These are phyloP conservation scores for Aix galericulata DNA, from an alignment of 2,113 vertebrate genomes.

Conservation along the genomic window DNA sequence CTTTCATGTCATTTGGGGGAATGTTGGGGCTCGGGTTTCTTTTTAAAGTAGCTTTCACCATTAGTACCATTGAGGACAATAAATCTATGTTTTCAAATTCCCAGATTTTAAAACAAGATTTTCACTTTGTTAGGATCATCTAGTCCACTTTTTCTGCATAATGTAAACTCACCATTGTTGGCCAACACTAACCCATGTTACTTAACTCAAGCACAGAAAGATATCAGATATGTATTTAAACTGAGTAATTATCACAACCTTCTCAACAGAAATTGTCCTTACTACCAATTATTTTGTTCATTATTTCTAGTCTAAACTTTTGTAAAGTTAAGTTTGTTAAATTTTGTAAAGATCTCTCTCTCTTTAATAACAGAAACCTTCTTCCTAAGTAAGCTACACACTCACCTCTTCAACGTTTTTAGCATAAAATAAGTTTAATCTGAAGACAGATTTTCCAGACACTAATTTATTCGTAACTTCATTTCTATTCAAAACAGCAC, in stretches of 20 bases:
- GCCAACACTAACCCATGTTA: neutral
- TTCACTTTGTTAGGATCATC: neutral
- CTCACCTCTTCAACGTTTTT: neutral
- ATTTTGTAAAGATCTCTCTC: neutral
- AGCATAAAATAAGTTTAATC: neutral
- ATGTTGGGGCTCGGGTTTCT: neutral
- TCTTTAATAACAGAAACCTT: neutral
- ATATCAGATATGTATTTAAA: neutral
- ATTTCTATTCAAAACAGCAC: neutral
- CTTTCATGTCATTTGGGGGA: accelerated
- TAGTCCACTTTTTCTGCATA: neutral
- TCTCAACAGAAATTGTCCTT: neutral
- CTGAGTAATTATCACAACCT: neutral
- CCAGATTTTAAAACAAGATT: neutral
- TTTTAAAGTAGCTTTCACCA: neutral
- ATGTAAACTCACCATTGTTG: neutral
- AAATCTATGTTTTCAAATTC: neutral
- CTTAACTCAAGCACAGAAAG: neutral
- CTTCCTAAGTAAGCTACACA: neutral
- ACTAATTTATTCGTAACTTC: neutral
- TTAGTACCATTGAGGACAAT: neutral
- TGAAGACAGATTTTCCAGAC: neutral
- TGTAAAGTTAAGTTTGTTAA: neutral
- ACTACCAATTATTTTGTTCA: neutral
- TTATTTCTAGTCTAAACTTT: neutral